A percentile compares a stretch with the other conserved stretches of the same genome.
These are phyloP conservation scores for Menura novaehollandiae DNA, from an alignment of 2,113 vertebrate genomes.

Conservation along the genomic window DNA sequence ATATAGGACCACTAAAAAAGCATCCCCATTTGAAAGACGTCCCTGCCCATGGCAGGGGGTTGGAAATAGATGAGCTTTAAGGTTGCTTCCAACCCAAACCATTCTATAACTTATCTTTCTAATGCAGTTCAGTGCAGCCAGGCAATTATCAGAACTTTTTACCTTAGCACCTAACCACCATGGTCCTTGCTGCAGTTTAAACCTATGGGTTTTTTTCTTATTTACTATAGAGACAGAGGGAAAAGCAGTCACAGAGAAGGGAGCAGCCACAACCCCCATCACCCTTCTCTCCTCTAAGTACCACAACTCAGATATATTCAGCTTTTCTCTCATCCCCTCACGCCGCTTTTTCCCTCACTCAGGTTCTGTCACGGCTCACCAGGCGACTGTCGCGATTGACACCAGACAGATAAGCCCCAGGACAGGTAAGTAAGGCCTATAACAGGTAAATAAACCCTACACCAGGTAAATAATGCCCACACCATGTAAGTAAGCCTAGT, in stretches of 20 bases:
- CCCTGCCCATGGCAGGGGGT: neutral
- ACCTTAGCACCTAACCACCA: neutral
- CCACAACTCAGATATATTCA: fast-evolving
- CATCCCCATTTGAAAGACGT: neutral
- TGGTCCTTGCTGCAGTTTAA: neutral
- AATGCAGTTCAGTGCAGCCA: neutral
- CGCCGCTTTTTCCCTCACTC: neutral
- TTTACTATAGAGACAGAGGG: fast-evolving
- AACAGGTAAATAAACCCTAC: neutral
- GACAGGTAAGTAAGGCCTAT: neutral
- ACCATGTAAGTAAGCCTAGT: neutral
- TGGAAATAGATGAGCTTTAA: neutral
- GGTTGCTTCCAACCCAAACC: neutral
- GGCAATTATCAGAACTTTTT: neutral
- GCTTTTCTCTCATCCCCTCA: neutral
- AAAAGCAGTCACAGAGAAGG: neutral
- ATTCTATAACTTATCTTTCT: neutral
- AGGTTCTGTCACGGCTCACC: neutral
- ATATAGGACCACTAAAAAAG: neutral
- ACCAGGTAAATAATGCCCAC: neutral
- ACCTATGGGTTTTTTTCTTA: neutral
- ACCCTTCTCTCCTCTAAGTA: neutral
- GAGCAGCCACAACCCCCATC: fast-evolving
- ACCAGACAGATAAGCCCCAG: neutral
- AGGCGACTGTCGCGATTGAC: neutral